phyloP scores from a whole-genome alignment of 2,113 vertebrate genomes.

The Pachyramphus minor region DNA sequence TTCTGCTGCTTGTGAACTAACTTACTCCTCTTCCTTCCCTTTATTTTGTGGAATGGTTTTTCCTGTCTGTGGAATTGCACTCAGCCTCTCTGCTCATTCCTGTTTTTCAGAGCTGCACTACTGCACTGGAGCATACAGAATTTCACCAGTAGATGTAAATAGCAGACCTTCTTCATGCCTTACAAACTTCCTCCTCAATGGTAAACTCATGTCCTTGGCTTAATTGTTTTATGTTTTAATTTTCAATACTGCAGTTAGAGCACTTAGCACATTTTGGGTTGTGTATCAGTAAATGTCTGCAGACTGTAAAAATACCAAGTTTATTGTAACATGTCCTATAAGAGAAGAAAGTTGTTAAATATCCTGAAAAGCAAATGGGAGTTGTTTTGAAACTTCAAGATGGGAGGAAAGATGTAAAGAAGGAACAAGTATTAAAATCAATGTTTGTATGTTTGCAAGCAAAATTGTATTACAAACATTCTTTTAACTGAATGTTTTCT shows the following conservation, averaged over 20 bases:
- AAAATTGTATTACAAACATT: not conserved
- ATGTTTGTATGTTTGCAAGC: not conserved
- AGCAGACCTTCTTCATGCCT: constrained; percentile 98
- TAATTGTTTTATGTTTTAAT: not conserved
- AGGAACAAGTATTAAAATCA: not conserved
- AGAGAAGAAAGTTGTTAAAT: not conserved
- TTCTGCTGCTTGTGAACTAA: not conserved
- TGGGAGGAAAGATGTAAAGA: not conserved
- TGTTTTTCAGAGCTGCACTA: constrained; percentile 89
- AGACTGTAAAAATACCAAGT: not conserved
- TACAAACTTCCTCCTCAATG: constrained; percentile 99
- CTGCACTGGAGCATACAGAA: constrained; percentile 95
- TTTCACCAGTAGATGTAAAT: constrained; percentile 97
- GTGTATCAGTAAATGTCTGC: not conserved
- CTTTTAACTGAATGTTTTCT: not conserved
- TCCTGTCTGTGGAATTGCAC: not conserved
- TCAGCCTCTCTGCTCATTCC: not conserved
- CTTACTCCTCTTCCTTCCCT: not conserved
- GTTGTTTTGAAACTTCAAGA: not conserved
- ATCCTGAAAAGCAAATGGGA: not conserved
- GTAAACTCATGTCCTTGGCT: constrained; percentile 67
- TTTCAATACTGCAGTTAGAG: not conserved
- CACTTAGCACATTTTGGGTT: not conserved
- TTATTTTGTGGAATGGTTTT: not conserved
- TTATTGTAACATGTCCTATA: not conserved